Evolutionary conservation across 2,888 invertebrate species (phyloP).

Genomic region (Eristalis tenax): DNA sequence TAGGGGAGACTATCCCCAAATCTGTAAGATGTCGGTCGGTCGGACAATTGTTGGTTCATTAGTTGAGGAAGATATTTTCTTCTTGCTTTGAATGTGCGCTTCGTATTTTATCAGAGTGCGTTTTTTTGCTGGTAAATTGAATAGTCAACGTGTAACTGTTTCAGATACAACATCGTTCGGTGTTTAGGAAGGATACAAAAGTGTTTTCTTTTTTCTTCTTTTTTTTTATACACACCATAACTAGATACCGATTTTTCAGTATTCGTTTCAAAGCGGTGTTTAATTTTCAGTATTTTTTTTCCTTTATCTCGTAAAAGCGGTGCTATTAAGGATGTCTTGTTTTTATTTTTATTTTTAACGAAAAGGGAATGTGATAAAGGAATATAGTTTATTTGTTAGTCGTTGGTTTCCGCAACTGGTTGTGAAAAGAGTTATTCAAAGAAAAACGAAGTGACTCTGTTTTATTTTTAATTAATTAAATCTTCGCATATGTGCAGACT

Average conservation of each 20-base stretch:
- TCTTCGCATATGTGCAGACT: constrained; percentile 13
- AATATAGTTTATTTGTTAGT: background rate
- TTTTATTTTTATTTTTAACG: background rate
- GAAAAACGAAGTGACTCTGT: background rate
- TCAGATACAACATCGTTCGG: constrained; percentile 46
- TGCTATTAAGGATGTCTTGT: constrained; percentile 4
- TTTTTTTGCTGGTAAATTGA: background rate
- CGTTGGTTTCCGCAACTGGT: constrained; percentile 25
- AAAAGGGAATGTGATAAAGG: background rate
- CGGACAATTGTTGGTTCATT: constrained; percentile 39
- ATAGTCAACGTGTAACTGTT: constrained; percentile 40
- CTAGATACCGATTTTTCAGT: constrained; percentile 63
- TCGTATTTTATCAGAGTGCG: constrained; percentile 11
- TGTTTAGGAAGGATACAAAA: constrained; percentile 21
- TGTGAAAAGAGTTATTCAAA: constrained; percentile 10
- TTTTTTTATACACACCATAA: constrained; percentile 1
- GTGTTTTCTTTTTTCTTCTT: constrained; percentile 21
- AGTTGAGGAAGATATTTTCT: constrained; percentile 11
- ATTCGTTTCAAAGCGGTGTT: constrained; percentile 39
- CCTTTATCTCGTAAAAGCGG: constrained; percentile 7
- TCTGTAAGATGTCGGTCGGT: constrained; percentile 62
- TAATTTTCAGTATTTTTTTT: constrained; percentile 9
- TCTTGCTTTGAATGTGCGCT: constrained; percentile 12
- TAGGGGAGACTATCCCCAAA: constrained; percentile 68
- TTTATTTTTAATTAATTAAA: background rate